These are phyloP conservation scores for Menidia beryllina DNA, from an alignment of 2,113 vertebrate genomes.

Conservation along the genomic window DNA sequence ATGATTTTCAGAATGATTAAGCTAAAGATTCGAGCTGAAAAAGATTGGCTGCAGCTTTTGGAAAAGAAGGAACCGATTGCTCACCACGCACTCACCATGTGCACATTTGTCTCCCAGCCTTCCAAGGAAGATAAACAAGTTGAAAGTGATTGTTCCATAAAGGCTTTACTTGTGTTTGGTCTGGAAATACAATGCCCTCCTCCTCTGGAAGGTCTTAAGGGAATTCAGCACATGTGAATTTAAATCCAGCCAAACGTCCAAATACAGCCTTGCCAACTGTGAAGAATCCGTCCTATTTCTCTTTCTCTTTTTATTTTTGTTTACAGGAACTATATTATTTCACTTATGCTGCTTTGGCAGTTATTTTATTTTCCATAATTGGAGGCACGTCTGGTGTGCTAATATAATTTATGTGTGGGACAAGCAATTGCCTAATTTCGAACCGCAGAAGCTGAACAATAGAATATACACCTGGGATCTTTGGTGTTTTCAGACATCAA, in stretches of 20 bases:
- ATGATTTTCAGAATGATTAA: slow-evolving; percentile 1
- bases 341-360: not conserved
- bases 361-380: not conserved
- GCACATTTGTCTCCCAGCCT: not conserved
- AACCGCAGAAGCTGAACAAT: slow-evolving; percentile 21
- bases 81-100: not conserved
- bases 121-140: slow-evolving; percentile 3
- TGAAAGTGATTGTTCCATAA: not conserved
- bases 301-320: not conserved
- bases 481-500: slow-evolving; percentile 45
- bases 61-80: not conserved
- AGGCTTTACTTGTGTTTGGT: slow-evolving; percentile 14
- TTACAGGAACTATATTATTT: not conserved
- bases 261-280: slow-evolving; percentile 1
- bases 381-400: not conserved
- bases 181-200: slow-evolving; percentile 16
- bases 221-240: not conserved
- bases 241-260: not conserved
- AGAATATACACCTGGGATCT: slow-evolving; percentile 35
- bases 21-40: not conserved
- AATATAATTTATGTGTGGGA: slow-evolving; percentile 12
- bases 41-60: not conserved
- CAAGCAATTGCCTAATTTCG: slow-evolving; percentile 18
- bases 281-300: not conserved
- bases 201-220: slow-evolving; percentile 9